These are phyloP conservation scores for Vollenhovia emeryi DNA, from an alignment of 1,140 invertebrate species.

Conservation along the genomic window DNA sequence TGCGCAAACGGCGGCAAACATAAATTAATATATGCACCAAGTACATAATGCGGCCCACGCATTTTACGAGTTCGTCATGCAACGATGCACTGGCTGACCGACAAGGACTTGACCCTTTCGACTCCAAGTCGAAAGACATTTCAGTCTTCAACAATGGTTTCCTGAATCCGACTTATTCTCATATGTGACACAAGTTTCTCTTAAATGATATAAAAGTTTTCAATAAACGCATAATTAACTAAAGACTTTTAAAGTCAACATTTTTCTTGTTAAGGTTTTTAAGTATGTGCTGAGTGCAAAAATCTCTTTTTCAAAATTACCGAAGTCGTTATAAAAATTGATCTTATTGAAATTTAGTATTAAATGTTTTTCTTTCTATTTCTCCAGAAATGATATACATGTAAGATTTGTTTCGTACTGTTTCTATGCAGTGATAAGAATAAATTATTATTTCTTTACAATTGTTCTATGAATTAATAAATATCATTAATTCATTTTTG, in stretches of 20 bases:
- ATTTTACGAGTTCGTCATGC: slow-evolving; percentile 70
- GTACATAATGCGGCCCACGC: slow-evolving; percentile 60
- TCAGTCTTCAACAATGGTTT: neutral
- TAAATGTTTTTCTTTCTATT: too few species aligned
- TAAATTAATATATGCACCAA: slow-evolving; percentile 70
- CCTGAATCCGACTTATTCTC: neutral
- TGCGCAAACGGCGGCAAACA: slow-evolving; percentile 39
- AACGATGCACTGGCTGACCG: slow-evolving; percentile 34
- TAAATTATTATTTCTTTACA: too few species aligned
- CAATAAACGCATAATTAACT: neutral
- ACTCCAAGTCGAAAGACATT: neutral
- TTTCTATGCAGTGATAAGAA: too few species aligned
- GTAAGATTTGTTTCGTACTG: too few species aligned
- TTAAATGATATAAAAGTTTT: neutral
- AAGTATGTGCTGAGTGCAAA: neutral
- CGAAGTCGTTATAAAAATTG: neutral
- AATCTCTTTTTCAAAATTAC: neutral
- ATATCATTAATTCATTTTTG: too few species aligned
- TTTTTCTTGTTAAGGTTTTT: too few species aligned
- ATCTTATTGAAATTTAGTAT: neutral
- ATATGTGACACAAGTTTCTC: neutral
- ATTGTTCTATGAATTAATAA: too few species aligned
- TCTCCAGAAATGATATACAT: too few species aligned
- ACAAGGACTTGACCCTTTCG: neutral
- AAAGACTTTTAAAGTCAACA: too few species aligned